phyloP scores from a whole-genome alignment of 2,113 vertebrate species.

The Rhinolophus ferrumequinum region DNA sequence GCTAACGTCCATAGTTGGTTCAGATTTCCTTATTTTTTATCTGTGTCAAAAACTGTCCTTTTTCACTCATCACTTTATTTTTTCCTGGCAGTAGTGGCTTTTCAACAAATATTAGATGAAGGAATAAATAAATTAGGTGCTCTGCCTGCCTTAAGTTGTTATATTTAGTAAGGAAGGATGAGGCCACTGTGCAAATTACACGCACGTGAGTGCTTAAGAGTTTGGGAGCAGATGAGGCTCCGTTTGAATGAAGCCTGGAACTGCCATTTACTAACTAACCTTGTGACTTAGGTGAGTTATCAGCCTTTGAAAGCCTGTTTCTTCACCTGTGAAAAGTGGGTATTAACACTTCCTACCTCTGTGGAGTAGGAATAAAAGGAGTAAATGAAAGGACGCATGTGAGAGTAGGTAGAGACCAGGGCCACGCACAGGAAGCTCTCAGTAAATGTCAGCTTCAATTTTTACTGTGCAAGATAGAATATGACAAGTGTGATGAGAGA shows the following conservation, averaged over 20 bases:
- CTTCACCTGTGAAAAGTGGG: not conserved
- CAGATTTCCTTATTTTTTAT: not conserved
- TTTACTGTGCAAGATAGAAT: not conserved
- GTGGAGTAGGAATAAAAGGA: not conserved
- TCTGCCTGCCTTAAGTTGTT: not conserved
- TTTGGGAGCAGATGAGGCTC: not conserved
- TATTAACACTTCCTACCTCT: not conserved
- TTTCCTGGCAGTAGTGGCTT: not conserved
- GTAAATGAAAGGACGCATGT: accelerated
- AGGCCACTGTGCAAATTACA: not conserved
- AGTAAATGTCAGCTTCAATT: not conserved
- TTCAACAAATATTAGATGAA: not conserved
- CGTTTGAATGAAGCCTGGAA: not conserved
- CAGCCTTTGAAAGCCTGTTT: not conserved
- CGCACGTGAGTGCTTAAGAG: not conserved
- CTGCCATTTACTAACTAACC: not conserved
- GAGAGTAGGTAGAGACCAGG: not conserved
- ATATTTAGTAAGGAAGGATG: not conserved
- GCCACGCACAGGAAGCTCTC: not conserved
- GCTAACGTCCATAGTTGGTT: not conserved
- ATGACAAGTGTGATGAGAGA: not conserved
- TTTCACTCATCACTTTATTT: not conserved
- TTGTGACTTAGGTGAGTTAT: not conserved
- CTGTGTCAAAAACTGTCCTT: not conserved
- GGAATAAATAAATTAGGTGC: not conserved